Conservation (phyloP, 2,113 vertebrate genomes). For the Labrus mixtus region DNA sequence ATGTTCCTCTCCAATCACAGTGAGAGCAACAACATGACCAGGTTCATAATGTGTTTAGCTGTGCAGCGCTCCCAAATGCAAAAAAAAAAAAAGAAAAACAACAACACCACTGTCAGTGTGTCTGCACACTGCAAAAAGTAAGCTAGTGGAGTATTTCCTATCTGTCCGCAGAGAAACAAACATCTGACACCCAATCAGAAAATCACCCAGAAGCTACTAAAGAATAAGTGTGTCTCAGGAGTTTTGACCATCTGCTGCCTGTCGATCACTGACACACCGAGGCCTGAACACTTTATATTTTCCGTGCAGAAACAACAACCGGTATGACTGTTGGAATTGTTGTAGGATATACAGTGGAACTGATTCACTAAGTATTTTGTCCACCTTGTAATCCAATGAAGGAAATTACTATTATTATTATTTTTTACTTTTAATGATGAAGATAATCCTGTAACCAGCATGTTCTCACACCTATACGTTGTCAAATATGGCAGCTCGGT, state of each 20-base stretch:
- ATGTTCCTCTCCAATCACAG: conserved; percentile 10
- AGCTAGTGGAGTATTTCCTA: neutral
- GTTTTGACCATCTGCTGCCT: neutral
- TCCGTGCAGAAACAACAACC: no score
- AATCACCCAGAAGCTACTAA: neutral
- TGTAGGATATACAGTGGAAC: no score
- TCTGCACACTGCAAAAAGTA: neutral
- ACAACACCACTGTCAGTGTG: no score
- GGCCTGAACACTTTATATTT: neutral
- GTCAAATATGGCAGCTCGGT: no score
- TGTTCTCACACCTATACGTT: no score
- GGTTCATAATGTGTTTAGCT: conserved; percentile 20
- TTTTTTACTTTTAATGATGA: no score
- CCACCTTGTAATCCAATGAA: no score
- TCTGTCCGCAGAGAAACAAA: neutral
- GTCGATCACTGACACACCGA: neutral
- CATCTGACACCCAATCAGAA: neutral
- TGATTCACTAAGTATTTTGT: no score
- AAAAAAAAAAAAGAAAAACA: no score
- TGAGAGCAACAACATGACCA: conserved; percentile 18
- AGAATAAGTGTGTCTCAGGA: neutral
- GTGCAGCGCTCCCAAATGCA: neutral
- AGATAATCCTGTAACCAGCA: no score
- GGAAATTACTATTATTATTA: no score
- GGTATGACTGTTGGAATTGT: no score